A percentile compares a stretch with the other conserved stretches of the same genome.
phyloP scores from a whole-genome alignment of 2,113 vertebrate species.

The Alethe diademata region DNA sequence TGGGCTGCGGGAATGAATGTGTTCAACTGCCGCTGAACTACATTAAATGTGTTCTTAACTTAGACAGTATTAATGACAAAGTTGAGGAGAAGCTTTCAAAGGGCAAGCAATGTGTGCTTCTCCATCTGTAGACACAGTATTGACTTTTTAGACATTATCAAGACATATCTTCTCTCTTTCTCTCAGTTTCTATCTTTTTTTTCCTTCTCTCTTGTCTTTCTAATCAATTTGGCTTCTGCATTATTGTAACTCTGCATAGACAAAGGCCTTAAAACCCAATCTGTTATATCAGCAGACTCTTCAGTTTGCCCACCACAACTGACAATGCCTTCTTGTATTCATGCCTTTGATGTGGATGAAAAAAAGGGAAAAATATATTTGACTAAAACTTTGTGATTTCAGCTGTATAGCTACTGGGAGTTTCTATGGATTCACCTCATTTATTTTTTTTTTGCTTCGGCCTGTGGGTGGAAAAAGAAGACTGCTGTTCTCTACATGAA shows the following conservation, averaged over 20 bases:
- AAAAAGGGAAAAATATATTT: conserved; percentile 82
- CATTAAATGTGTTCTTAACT: conserved; percentile 75
- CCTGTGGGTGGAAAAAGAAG: conserved; percentile 61
- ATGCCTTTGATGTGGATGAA: conserved; percentile 84
- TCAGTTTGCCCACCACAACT: conserved; percentile 78
- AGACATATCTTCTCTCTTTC: conserved; percentile 71
- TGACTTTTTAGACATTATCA: conserved; percentile 74
- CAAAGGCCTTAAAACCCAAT: conserved; percentile 91
- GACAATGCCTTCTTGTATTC: conserved; percentile 83
- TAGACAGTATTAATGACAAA: conserved; percentile 77
- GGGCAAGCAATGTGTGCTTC: conserved; percentile 77
- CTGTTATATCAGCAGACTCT: conserved; percentile 81
- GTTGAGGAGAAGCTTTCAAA: conserved; percentile 77
- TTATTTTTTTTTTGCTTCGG: conserved; percentile 75
- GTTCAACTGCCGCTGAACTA: conserved; percentile 77
- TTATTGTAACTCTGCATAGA: conserved; percentile 86
- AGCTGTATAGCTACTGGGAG: conserved; percentile 77
- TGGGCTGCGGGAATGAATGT: conserved; percentile 65
- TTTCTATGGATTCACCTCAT: conserved; percentile 79
- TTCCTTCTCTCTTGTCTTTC: conserved; percentile 65
- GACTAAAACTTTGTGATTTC: conserved; percentile 75
- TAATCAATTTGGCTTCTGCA: conserved; percentile 82
- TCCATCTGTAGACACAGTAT: conserved; percentile 76
- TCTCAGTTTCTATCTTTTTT: conserved; percentile 58
- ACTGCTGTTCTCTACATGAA: conserved; percentile 60